Conservation (phyloP, 2,797 vertebrate genomes). For the Alauda arvensis region DNA sequence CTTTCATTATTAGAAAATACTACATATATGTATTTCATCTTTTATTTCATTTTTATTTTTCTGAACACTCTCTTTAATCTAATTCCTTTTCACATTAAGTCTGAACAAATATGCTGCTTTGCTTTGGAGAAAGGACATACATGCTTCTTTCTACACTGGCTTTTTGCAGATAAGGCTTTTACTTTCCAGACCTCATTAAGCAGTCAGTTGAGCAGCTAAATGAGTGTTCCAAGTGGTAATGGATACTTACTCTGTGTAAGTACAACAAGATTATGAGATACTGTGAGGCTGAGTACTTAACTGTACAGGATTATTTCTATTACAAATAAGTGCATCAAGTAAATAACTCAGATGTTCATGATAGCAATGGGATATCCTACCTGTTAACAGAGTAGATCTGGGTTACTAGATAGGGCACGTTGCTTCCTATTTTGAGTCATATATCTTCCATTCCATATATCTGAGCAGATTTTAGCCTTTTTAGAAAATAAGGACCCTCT, state of each 20-base stretch:
- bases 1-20: background rate
- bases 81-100: background rate
- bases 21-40: accelerated
- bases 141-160: background rate
- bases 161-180: constrained; percentile 12
- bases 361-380: background rate
- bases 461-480: background rate
- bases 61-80: background rate
- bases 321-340: background rate
- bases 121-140: background rate
- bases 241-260: constrained; percentile 37
- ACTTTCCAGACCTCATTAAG: constrained; percentile 37
- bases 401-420: background rate
- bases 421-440: background rate
- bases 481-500: accelerated
- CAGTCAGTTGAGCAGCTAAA: constrained; percentile 56
- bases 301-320: background rate
- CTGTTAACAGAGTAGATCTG: background rate
- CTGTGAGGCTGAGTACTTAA: background rate
- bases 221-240: constrained; percentile 44
- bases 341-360: background rate
- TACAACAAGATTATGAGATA: constrained; percentile 50
- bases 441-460: accelerated
- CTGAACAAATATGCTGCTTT: background rate
- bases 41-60: background rate